A percentile compares a stretch with the other conserved stretches of the same genome.
Evolutionary conservation across 2,888 invertebrate species (phyloP).

Genomic region (Yponomeuta malinellus): DNA sequence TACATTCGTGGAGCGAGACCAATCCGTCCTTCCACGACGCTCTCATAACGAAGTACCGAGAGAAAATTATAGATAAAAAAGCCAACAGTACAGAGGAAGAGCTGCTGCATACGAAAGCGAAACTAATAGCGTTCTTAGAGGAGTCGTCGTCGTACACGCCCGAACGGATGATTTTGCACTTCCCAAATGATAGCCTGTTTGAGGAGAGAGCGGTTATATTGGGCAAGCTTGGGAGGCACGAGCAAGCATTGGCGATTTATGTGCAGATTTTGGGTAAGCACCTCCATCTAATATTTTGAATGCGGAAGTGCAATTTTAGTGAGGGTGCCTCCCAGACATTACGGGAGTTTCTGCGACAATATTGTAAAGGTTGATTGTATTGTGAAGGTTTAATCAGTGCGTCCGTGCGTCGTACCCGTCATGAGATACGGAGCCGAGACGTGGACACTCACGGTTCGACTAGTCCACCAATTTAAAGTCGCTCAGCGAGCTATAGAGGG

Average conservation of each 20-base stretch:
- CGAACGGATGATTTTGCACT: constrained; percentile 89
- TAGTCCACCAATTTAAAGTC: too few relatives aligned
- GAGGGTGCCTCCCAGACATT: too few relatives aligned
- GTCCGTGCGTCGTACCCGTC: too few relatives aligned
- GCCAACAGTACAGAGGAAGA: constrained; percentile 52
- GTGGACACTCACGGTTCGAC: too few relatives aligned
- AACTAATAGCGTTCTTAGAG: constrained; percentile 86
- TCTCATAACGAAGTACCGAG: constrained; percentile 91
- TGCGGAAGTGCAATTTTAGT: too few relatives aligned
- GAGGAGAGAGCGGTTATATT: constrained; percentile 97
- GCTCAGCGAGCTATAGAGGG: too few relatives aligned
- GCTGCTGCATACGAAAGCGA: constrained; percentile 58
- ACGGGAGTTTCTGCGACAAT: too few relatives aligned
- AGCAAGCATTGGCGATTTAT: constrained; percentile 94
- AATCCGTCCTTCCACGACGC: constrained; percentile 93
- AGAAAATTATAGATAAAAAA: constrained; percentile 75
- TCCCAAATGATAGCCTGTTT: constrained; percentile 88
- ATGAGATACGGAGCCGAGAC: too few relatives aligned
- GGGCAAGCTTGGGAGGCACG: constrained; percentile 92
- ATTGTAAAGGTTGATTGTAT: too few relatives aligned
- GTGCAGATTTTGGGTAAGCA: constrained; percentile 84
- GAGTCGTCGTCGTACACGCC: constrained; percentile 89
- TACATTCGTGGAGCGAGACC: constrained; percentile 91
- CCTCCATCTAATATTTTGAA: neutral
- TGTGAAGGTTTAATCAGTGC: too few relatives aligned